These are phyloP conservation scores for Pangasius larnaudii DNA, from an alignment of 2,797 vertebrate genomes.

Conservation along the genomic window DNA sequence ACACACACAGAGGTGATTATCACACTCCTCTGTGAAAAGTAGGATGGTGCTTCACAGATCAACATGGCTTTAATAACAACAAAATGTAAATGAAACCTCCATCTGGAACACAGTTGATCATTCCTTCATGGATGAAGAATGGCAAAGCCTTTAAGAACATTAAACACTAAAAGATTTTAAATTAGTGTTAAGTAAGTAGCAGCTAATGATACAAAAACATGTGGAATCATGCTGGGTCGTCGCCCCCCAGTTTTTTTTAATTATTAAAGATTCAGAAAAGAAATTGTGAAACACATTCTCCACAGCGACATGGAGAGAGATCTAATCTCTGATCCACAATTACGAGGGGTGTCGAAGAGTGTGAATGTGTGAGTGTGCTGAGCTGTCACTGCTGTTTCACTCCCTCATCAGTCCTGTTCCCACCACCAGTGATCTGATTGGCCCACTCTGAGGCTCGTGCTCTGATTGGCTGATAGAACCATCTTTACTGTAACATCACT, in stretches of 20 bases:
- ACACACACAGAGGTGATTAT: background rate
- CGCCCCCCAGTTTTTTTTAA: background rate
- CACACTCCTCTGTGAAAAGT: background rate
- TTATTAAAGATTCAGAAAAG: background rate
- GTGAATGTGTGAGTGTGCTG: slow-evolving; percentile 47
- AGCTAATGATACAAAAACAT: background rate
- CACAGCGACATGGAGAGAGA: background rate
- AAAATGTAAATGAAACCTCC: background rate
- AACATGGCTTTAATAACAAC: background rate
- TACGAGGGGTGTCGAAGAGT: background rate
- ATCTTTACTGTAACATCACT: slow-evolving; percentile 73
- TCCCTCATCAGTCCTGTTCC: slow-evolving; percentile 25
- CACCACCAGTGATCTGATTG: slow-evolving; percentile 5
- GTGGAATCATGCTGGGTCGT: background rate
- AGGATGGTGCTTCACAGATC: no score
- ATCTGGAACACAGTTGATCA: no score
- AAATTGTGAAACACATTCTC: background rate
- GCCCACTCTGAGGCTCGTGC: slow-evolving; percentile 46
- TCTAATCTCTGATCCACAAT: background rate
- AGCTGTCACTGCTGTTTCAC: slow-evolving; percentile 26
- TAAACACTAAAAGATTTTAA: background rate
- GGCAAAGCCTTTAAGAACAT: background rate
- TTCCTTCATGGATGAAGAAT: background rate
- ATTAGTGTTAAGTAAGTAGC: background rate
- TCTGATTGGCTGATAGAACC: slow-evolving; percentile 72